Conservation (phyloP, 2,113 vertebrate species). For the Rhabdomys dilectus region DNA sequence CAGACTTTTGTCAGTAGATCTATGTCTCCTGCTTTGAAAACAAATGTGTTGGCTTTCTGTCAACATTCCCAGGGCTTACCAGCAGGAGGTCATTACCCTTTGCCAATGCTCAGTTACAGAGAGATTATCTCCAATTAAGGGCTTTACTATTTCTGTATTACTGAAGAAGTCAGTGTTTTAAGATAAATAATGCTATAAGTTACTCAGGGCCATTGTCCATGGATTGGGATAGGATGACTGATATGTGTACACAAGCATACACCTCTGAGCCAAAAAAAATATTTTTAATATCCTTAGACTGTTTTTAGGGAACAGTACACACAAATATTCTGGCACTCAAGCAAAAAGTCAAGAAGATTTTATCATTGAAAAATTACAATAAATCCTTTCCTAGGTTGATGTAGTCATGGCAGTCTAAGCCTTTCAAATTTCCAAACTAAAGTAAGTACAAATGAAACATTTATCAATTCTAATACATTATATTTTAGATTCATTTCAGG, state of each 20-base stretch:
- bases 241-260: not conserved
- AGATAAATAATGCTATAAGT: slow-evolving; percentile 50
- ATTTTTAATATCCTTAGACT: slow-evolving; percentile 2
- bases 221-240: not conserved
- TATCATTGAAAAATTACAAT: slow-evolving; percentile 24
- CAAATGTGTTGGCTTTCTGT: slow-evolving; percentile 79
- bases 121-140: slow-evolving; percentile 81
- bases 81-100: slow-evolving; percentile 81
- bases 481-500: slow-evolving; percentile 88
- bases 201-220: slow-evolving; percentile 44
- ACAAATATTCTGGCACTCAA: slow-evolving; percentile 29
- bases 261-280: slow-evolving; percentile 8
- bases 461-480: slow-evolving; percentile 86
- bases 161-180: slow-evolving; percentile 43
- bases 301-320: slow-evolving; percentile 31
- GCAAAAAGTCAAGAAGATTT: slow-evolving; percentile 47
- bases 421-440: slow-evolving; percentile 85
- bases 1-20: slow-evolving; percentile 65
- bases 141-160: slow-evolving; percentile 68
- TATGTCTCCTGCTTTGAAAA: slow-evolving; percentile 73
- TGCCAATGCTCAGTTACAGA: slow-evolving; percentile 74
- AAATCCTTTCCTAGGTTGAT: slow-evolving; percentile 55
- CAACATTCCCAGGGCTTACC: slow-evolving; percentile 74
- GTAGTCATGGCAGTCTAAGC: slow-evolving; percentile 74
- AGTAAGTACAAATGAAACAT: slow-evolving; percentile 81